These are phyloP conservation scores for Eilema depressum DNA, from an alignment of 2,888 invertebrate species.

Conservation along the genomic window DNA sequence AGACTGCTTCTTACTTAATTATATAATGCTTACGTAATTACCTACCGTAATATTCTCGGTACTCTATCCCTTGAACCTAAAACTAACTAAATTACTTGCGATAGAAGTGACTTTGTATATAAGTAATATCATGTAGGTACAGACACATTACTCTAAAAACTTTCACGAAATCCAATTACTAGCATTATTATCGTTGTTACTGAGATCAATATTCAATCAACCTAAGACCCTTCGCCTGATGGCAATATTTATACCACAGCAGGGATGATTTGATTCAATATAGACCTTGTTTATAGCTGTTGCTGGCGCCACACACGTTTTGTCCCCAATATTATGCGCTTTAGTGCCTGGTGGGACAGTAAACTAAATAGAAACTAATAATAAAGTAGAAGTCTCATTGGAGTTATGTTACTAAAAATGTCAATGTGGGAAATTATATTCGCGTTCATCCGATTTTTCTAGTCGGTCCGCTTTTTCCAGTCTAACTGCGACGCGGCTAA, in stretches of 20 bases:
- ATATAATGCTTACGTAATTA: too few species aligned
- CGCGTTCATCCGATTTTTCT: too few species aligned
- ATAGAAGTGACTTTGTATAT: too few species aligned
- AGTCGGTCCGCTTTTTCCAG: too few species aligned
- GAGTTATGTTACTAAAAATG: too few species aligned
- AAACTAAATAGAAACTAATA: background rate
- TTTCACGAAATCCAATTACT: background rate
- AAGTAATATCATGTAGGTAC: too few species aligned
- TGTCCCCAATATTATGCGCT: background rate
- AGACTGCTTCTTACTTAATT: too few species aligned
- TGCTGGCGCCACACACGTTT: background rate
- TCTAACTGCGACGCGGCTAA: too few species aligned
- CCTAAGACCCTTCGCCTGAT: background rate
- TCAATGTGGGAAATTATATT: too few species aligned
- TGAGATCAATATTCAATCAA: background rate
- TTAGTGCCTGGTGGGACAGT: background rate
- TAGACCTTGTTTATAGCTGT: background rate
- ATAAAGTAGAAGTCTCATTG: background rate
- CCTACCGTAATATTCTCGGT: too few species aligned
- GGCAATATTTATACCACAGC: background rate
- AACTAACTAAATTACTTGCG: too few species aligned
- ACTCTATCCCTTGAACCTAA: too few species aligned
- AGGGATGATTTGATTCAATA: conserved; percentile 7
- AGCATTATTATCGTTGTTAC: background rate
- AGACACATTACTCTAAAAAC: background rate